A percentile compares a stretch with the other conserved stretches of the same genome.
These are phyloP conservation scores for Erinaceus europaeus DNA, from an alignment of 2,113 vertebrate species.

Conservation along the genomic window DNA sequence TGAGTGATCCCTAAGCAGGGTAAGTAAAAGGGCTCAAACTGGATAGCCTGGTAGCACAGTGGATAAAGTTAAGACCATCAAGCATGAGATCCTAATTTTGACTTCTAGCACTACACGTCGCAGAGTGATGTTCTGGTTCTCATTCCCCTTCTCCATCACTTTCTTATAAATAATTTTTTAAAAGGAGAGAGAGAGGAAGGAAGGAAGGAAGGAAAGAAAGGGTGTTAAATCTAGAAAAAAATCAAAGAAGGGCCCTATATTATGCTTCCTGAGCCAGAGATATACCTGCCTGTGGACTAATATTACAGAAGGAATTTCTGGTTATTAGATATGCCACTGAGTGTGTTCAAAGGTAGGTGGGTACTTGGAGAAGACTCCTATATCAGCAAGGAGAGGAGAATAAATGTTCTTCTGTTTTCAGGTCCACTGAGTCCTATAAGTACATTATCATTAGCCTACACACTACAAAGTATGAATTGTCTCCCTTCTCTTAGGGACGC, in stretches of 20 bases:
- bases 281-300: background rate
- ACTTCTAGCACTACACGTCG: too few relatives aligned
- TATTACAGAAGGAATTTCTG: background rate
- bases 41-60: too few relatives aligned
- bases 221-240: background rate
- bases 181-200: too few relatives aligned
- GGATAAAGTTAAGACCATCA: too few relatives aligned
- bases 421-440: background rate
- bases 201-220: background rate
- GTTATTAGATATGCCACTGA: background rate
- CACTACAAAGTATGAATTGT: background rate
- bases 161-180: too few relatives aligned
- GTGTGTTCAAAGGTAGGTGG: background rate
- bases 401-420: background rate
- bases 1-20: background rate
- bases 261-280: background rate
- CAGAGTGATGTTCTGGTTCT: too few relatives aligned
- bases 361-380: background rate
- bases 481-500: background rate
- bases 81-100: too few relatives aligned
- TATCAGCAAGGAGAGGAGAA: background rate
- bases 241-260: background rate
- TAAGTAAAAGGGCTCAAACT: background rate
- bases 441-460: background rate
- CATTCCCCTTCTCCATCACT: too few relatives aligned